Percentiles rank a stretch among this genome's conserved stretches.
Conservation (phyloP, 2,888 invertebrate species). For the Aleiodes alternator region DNA sequence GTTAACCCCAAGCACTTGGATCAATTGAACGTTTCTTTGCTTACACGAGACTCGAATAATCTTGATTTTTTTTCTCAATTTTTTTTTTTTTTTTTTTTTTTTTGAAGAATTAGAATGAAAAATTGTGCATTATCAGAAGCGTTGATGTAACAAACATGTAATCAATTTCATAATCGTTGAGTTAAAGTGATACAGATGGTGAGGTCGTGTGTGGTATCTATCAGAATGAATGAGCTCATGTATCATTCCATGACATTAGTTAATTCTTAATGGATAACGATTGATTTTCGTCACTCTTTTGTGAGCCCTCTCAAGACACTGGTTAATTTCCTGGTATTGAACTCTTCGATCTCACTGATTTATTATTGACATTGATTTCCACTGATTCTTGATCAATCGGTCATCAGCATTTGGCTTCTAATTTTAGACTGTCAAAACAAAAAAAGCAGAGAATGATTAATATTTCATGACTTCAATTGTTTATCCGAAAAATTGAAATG, state of each 20-base stretch:
- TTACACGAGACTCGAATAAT: not conserved
- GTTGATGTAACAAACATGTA: constrained; percentile 53
- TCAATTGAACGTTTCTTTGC: constrained; percentile 12
- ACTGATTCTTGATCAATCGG: not conserved
- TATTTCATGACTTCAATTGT: no score
- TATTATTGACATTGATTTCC: constrained; percentile 33
- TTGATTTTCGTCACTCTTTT: constrained; percentile 64
- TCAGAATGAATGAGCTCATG: constrained; percentile 47
- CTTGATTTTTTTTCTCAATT: constrained; percentile 35
- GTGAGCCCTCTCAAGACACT: constrained; percentile 44
- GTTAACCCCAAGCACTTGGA: constrained; percentile 3
- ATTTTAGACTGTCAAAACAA: no score
- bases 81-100: constrained; percentile 36
- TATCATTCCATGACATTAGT: constrained; percentile 55
- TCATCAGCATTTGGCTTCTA: no score
- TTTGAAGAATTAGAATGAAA: constrained; percentile 16
- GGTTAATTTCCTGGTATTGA: constrained; percentile 32
- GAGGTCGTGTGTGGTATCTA: constrained; percentile 51
- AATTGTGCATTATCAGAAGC: constrained; percentile 34
- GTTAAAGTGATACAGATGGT: constrained; percentile 60
- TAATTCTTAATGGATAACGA: constrained; percentile 59
- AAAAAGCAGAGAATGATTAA: no score
- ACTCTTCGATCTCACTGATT: constrained; percentile 6
- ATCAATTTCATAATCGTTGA: constrained; percentile 63
- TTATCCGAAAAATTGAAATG: no score